Conservation (phyloP, 1,140 invertebrate species). For the Melanaphis sacchari region DNA sequence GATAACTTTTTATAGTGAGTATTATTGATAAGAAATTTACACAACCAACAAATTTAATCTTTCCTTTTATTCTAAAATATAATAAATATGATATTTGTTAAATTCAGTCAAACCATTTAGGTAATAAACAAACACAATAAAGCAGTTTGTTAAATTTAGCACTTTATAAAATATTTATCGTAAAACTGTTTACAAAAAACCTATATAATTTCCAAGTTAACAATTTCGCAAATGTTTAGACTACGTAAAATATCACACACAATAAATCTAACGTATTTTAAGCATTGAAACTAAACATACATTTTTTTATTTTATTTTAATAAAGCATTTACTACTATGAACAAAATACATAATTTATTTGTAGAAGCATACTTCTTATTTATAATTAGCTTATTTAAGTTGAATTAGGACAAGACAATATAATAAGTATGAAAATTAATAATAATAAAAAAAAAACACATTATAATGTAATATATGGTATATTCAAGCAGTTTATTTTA, state of each 20-base stretch:
- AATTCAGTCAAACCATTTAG: background rate
- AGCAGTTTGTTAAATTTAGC: background rate
- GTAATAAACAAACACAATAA: background rate
- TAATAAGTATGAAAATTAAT: background rate
- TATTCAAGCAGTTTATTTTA: background rate
- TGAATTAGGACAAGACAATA: background rate
- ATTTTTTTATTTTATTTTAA: background rate
- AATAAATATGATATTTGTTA: background rate
- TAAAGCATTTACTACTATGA: background rate
- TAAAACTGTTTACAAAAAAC: background rate
- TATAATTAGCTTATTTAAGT: background rate
- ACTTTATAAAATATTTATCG: background rate
- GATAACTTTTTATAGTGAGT: background rate
- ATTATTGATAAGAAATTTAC: background rate
- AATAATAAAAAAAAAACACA: background rate
- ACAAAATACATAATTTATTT: background rate
- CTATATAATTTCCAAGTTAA: background rate
- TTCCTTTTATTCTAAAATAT: background rate
- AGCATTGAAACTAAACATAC: background rate
- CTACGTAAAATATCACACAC: background rate
- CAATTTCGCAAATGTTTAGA: background rate
- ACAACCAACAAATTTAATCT: background rate
- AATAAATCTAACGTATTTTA: background rate
- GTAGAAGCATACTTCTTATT: background rate
- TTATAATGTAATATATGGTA: background rate